Conservation (phyloP, 2,888 invertebrate species). For the Drosophila borborema region DNA sequence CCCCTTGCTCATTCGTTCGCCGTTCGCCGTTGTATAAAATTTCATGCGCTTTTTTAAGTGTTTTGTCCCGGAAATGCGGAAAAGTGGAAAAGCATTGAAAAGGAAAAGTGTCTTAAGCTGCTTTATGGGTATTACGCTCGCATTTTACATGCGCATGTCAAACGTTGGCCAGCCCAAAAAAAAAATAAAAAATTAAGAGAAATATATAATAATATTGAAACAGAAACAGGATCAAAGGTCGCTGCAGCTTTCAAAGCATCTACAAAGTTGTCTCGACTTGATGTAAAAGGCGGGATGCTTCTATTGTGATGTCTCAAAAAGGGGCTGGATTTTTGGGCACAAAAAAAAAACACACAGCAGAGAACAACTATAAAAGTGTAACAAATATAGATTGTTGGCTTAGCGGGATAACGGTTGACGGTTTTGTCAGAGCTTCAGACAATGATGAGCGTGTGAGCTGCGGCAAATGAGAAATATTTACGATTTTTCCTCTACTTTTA, state of each 20-base stretch:
- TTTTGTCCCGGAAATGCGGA: conserved; percentile 69
- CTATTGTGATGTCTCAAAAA: conserved; percentile 57
- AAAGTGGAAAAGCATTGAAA: conserved; percentile 31
- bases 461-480: conserved; percentile 37
- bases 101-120: conserved; percentile 74
- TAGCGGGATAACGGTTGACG: conserved; percentile 52
- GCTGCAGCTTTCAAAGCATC: conserved; percentile 69
- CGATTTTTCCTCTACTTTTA: conserved; percentile 7
- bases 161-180: conserved; percentile 52
- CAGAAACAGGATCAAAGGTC: conserved; percentile 64
- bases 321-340: conserved; percentile 40
- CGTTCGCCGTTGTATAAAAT: conserved; percentile 45
- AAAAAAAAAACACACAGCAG: conserved; percentile 13
- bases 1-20: conserved; percentile 66
- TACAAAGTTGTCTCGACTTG: conserved; percentile 66
- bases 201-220: conserved; percentile 11
- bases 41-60: conserved; percentile 67
- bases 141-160: conserved; percentile 76
- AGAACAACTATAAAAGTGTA: conserved; percentile 39
- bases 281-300: conserved; percentile 67
- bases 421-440: conserved; percentile 26
- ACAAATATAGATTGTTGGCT: conserved; percentile 59
- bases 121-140: conserved; percentile 75
- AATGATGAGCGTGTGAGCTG: conserved; percentile 51
- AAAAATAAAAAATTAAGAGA: conserved; percentile 17